Conservation (phyloP, 2,888 invertebrate species). For the Operophtera brumata region DNA sequence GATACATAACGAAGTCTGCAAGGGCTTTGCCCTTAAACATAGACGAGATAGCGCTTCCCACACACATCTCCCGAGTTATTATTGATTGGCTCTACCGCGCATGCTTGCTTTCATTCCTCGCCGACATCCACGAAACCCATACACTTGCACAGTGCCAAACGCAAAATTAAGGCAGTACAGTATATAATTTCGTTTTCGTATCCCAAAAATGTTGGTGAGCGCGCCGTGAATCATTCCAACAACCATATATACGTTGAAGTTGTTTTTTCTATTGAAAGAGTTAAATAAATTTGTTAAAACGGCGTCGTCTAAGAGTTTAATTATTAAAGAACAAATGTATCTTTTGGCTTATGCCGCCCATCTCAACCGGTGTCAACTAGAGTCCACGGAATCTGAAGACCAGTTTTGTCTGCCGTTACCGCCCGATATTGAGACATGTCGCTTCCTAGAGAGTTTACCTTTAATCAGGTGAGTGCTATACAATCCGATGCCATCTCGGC, state of each 20-base stretch:
- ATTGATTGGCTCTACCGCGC: slow-evolving; percentile 23
- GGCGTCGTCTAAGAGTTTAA: slow-evolving; percentile 51
- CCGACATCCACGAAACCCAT: neutral
- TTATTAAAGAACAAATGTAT: slow-evolving; percentile 64
- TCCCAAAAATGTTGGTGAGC: slow-evolving; percentile 6
- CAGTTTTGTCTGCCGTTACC: slow-evolving; percentile 62
- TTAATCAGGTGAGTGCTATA: slow-evolving; percentile 68
- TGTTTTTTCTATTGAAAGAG: slow-evolving; percentile 35
- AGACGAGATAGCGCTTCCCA: neutral
- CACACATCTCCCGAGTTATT: slow-evolving; percentile 1
- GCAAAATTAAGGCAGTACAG: neutral
- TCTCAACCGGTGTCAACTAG: slow-evolving; percentile 48
- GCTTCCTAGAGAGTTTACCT: slow-evolving; percentile 82
- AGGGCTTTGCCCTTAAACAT: neutral
- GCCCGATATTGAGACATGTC: slow-evolving; percentile 79
- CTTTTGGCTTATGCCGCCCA: slow-evolving; percentile 62
- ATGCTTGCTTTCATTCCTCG: slow-evolving; percentile 12
- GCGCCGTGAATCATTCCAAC: slow-evolving; percentile 18
- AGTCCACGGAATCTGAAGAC: slow-evolving; percentile 71
- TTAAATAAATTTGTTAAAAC: slow-evolving; percentile 55
- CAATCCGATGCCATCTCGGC: neutral
- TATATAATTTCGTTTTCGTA: neutral
- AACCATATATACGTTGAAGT: neutral
- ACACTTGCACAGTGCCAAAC: slow-evolving; percentile 19
- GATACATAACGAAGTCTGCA: neutral